Evolutionary conservation across 2,797 vertebrate genomes (phyloP).

Genomic region (Arrhamphus sclerolepis): DNA sequence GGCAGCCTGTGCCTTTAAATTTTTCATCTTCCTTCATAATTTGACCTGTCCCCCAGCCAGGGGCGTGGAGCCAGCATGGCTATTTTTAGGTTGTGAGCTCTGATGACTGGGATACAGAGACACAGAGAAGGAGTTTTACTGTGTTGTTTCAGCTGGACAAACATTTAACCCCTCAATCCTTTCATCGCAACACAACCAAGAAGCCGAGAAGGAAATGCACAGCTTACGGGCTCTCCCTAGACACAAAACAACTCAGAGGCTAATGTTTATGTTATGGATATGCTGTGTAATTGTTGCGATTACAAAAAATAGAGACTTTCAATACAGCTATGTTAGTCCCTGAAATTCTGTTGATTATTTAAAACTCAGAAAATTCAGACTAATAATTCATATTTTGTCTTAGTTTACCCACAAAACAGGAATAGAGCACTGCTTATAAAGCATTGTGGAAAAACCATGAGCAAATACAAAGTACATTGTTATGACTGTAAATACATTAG

Average conservation of each 20-base stretch:
- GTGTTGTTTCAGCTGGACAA: constrained; percentile 82
- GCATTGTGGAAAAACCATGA: constrained; percentile 10
- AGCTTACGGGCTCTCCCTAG: constrained; percentile 52
- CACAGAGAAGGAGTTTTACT: constrained; percentile 77
- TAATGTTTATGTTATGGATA: constrained; percentile 19
- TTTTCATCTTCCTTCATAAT: constrained; percentile 90
- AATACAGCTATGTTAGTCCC: neutral
- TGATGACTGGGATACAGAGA: constrained; percentile 79
- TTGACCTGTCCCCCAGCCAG: constrained; percentile 95
- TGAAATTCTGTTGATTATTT: neutral
- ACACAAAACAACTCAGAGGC: constrained; percentile 40
- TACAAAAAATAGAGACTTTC: constrained; percentile 23
- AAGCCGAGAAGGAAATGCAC: constrained; percentile 58
- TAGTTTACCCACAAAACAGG: constrained; percentile 3
- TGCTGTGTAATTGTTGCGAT: constrained; percentile 23
- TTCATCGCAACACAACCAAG: constrained; percentile 64
- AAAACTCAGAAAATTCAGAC: neutral
- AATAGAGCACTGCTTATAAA: neutral
- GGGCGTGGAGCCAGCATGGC: constrained; percentile 88
- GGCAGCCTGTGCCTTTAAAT: constrained; percentile 83
- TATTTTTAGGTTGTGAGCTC: constrained; percentile 93
- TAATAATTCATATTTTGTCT: constrained; percentile 3
- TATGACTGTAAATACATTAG: neutral
- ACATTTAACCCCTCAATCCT: constrained; percentile 77
- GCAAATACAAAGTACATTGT: neutral